These are phyloP conservation scores for Coremacera marginata DNA, from an alignment of 2,888 invertebrate species.

Conservation along the genomic window DNA sequence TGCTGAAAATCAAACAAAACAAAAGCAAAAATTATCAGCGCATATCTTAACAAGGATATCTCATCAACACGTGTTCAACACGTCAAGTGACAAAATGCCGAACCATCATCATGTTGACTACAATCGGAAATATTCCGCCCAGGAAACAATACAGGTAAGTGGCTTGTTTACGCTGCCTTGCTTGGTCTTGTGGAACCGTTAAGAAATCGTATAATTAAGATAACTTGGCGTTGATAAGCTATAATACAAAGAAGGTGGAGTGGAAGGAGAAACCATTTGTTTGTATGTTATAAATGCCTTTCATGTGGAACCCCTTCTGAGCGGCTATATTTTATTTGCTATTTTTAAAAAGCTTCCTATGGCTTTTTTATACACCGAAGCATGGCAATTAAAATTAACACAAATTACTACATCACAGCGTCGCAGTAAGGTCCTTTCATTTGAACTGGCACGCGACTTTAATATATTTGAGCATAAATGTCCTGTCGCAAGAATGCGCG, in stretches of 20 bases:
- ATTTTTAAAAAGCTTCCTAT: background rate
- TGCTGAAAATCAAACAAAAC: no score
- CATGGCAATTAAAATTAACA: conserved; percentile 60
- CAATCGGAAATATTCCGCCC: conserved; percentile 69
- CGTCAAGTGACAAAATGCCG: conserved; percentile 57
- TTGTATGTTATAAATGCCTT: background rate
- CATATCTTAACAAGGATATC: conserved; percentile 23
- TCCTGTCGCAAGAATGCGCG: conserved; percentile 16
- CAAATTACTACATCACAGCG: conserved; percentile 53
- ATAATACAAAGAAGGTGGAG: background rate
- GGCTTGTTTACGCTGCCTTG: conserved; percentile 27
- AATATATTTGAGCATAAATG: conserved; percentile 7
- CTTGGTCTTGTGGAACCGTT: background rate
- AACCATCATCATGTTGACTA: conserved; percentile 68
- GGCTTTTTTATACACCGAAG: conserved; percentile 51
- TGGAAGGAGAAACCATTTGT: background rate
- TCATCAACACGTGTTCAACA: conserved; percentile 56
- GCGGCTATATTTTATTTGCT: background rate
- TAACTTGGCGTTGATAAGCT: conserved; percentile 9
- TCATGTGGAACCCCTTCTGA: background rate
- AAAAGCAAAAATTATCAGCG: background rate
- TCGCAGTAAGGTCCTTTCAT: conserved; percentile 37
- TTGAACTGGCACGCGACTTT: conserved; percentile 56
- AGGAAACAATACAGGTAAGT: conserved; percentile 70
- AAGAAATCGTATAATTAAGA: background rate